These are phyloP conservation scores for Mormyrops attenuatus DNA, from an alignment of 2,797 vertebrate species.

Conservation along the genomic window DNA sequence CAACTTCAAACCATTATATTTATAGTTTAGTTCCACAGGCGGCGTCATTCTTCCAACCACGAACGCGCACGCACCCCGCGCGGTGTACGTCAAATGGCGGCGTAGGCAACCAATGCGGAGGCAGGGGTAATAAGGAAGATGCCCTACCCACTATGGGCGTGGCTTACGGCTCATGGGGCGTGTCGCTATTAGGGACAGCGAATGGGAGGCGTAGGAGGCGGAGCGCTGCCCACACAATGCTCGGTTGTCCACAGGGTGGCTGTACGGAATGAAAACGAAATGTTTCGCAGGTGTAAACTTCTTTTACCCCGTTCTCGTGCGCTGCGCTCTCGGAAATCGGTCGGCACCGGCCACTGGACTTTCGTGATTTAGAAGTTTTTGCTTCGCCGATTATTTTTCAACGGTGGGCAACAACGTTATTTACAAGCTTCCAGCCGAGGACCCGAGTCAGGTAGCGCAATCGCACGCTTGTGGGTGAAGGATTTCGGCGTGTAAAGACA, in stretches of 20 bases:
- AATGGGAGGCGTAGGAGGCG: slow-evolving; percentile 38
- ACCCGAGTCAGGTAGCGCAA: slow-evolving; percentile 44
- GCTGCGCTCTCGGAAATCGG: background rate
- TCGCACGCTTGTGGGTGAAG: background rate
- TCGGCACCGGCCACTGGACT: slow-evolving; percentile 26
- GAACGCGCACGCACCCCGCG: background rate
- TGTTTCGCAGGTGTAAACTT: slow-evolving; percentile 49
- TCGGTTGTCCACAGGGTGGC: slow-evolving; percentile 5
- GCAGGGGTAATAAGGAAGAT: background rate
- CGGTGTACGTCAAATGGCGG: slow-evolving; percentile 9
- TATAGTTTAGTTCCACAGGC: background rate
- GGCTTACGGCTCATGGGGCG: background rate
- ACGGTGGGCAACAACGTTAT: background rate
- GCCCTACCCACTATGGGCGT: background rate
- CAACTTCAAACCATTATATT: background rate
- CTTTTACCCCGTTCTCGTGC: slow-evolving; percentile 25
- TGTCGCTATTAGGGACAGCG: background rate
- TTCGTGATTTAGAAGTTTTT: slow-evolving; percentile 21
- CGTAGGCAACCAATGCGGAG: background rate
- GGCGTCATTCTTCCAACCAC: background rate
- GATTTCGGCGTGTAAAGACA: background rate
- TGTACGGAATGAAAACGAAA: slow-evolving; percentile 22
- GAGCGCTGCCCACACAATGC: slow-evolving; percentile 25
- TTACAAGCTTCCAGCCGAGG: background rate
- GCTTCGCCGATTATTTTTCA: background rate